Conservation (phyloP, 2,888 invertebrate genomes). For the Dryobota labecula region DNA sequence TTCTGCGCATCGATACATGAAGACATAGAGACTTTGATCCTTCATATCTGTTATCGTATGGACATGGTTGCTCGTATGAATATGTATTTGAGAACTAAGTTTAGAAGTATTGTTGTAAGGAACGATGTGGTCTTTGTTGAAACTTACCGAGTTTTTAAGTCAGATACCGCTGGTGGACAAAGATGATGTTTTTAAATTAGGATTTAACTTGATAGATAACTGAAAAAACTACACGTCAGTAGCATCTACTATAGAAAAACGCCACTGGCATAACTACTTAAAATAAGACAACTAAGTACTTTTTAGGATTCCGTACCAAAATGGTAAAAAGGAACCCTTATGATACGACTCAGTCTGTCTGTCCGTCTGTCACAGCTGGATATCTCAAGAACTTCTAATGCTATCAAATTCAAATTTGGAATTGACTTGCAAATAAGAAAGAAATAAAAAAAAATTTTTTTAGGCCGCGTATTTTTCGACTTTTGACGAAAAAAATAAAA, state of each 20-base stretch:
- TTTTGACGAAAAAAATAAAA: too few species aligned
- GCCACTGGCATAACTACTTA: neutral
- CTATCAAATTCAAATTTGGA: too few species aligned
- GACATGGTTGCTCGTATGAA: slow-evolving; percentile 15
- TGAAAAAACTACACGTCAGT: neutral
- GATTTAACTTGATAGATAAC: neutral
- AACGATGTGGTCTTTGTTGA: neutral
- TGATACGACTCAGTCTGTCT: too few species aligned
- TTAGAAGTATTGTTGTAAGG: neutral
- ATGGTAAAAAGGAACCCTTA: too few species aligned
- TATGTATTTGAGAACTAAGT: slow-evolving; percentile 10
- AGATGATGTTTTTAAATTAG: neutral
- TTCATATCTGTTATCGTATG: slow-evolving; percentile 34
- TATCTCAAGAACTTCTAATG: too few species aligned
- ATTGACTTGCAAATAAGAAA: too few species aligned
- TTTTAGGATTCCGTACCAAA: too few species aligned
- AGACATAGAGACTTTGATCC: slow-evolving; percentile 39
- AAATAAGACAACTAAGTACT: neutral
- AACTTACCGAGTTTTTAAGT: neutral
- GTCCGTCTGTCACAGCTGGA: too few species aligned
- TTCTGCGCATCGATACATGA: slow-evolving; percentile 47
- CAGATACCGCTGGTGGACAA: neutral
- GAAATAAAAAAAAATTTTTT: too few species aligned
- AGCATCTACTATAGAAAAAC: neutral
- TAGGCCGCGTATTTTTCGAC: too few species aligned